A percentile compares a stretch with the other conserved stretches of the same genome.
phyloP scores from a whole-genome alignment of 2,113 vertebrate genomes.

The Dasypus novemcinctus region DNA sequence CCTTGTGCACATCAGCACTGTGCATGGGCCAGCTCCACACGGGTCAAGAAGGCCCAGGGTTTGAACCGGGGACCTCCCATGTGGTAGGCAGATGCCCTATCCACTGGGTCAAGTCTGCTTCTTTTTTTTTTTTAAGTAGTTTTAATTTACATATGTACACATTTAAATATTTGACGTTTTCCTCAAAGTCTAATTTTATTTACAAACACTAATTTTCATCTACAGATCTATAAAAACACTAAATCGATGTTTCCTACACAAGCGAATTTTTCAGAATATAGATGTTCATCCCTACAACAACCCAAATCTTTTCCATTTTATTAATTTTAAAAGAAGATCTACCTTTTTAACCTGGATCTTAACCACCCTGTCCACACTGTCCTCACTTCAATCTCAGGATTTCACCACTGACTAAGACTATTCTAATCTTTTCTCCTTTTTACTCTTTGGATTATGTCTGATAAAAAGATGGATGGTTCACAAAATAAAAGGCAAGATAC shows the following conservation, averaged over 20 bases:
- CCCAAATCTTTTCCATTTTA: neutral
- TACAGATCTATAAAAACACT: neutral
- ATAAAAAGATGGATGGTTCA: neutral
- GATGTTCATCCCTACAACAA: neutral
- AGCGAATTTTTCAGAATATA: neutral
- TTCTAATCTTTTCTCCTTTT: neutral
- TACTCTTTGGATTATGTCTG: neutral
- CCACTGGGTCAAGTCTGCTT: no score
- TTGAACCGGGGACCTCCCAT: no score
- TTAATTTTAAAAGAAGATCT: neutral
- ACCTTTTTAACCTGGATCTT: neutral
- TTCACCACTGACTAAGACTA: neutral
- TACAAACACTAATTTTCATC: neutral
- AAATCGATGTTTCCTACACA: neutral
- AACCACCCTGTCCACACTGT: neutral
- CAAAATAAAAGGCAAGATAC: neutral
- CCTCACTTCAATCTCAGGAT: neutral
- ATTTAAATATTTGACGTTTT: neutral
- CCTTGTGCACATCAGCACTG: no score
- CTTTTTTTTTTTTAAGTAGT: no score
- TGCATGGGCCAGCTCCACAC: no score
- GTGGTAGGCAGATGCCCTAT: no score
- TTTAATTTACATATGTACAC: constrained; percentile 22
- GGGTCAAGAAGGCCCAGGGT: no score
- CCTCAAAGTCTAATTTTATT: neutral